Base-by-base conservation (phyloP, 2,797 vertebrate species). In the Catamblyrhynchus diadema region DNA sequence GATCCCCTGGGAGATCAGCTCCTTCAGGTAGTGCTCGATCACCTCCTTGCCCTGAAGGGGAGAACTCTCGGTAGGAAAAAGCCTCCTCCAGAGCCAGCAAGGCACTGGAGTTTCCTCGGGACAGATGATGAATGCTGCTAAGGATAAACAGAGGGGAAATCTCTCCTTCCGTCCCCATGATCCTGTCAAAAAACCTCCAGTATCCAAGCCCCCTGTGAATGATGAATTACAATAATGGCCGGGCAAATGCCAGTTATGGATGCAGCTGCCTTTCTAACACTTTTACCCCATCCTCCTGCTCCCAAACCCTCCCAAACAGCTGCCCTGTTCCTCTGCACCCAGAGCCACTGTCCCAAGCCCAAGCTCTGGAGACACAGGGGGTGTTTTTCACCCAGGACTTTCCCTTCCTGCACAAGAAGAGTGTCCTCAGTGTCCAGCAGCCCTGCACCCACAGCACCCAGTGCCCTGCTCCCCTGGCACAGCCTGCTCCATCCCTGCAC, bases 11-110 rank as follows among this genome's bases (percentile, higher is more conserved):
- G 98, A 97, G 75, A 98, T 98, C 67, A 98, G 86, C 84, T 98
- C 98, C 1, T 97, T 97, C 97, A 98, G 94, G 78, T 98, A 98
- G 93, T 98, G 97, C 32, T 98, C 98, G 7, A 98, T 98, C 86
- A 98, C 98, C 90, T 98, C 98, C 84, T 98, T 98, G 57, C 98
- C 98, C 98, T 98, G 97, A 27, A 94, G 62, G 44, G 72, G 69
- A 95, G 45, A 88, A 27, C 10, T 61, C 44, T 30, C 48, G 2
- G 93, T 67, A 94, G 73, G 50, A 21, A 53, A 64, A 20, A 21
- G 0, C 11, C 22, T 32, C 41, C 30, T 45, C 16, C 48, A 19
- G 65, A 70, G 33, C 12, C 71, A 73, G 83, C 62, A 33, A 42
- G 79, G 39, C 42, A 20, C 50, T 32, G 21, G 44, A 32, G 20